These are phyloP conservation scores for Willisornis vidua DNA, from an alignment of 2,113 vertebrate genomes.

Conservation along the genomic window DNA sequence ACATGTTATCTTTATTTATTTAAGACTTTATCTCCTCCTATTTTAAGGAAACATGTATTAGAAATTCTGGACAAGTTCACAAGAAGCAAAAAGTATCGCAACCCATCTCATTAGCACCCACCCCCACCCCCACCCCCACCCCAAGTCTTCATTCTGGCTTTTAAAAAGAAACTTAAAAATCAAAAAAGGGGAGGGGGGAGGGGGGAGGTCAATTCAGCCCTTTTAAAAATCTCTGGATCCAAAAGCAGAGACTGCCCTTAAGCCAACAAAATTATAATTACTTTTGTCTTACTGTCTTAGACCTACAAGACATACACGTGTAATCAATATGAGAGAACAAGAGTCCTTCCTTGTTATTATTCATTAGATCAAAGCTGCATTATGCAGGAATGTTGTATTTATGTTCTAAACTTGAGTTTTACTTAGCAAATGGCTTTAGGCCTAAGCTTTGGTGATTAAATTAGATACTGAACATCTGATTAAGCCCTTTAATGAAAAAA, in stretches of 20 bases:
- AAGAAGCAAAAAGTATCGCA: neutral
- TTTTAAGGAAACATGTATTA: neutral
- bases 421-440: constrained; percentile 11
- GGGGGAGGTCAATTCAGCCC: neutral
- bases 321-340: neutral
- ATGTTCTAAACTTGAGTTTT: constrained; percentile 25
- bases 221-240: neutral
- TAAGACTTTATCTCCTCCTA: neutral
- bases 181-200: accelerated
- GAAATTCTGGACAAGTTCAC: neutral
- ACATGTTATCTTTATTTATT: constrained; percentile 12
- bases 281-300: neutral
- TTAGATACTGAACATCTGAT: neutral
- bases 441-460: constrained; percentile 13
- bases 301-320: neutral
- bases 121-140: too few species aligned
- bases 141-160: neutral
- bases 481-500: neutral
- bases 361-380: constrained; percentile 34
- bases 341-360: constrained; percentile 8
- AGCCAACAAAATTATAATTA: neutral
- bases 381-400: constrained; percentile 10
- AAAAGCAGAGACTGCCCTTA: neutral
- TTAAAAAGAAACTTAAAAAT: neutral
- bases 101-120: neutral